Evolutionary conservation across 1,140 invertebrate genomes (phyloP).

Genomic region (Monomorium pharaonis): DNA sequence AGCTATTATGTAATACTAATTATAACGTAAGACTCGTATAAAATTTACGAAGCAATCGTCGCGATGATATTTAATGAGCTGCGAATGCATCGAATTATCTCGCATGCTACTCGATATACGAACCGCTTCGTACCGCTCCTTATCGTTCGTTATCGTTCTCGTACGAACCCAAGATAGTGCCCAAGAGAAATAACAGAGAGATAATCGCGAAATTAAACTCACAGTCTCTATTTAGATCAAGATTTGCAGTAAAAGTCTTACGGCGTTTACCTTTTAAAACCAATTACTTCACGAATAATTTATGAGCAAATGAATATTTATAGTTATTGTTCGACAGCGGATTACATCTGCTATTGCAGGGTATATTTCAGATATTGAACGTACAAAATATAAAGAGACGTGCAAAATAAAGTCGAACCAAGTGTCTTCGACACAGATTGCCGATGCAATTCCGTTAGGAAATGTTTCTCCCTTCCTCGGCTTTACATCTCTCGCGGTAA

Average conservation of each 20-base stretch:
- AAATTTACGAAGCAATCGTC: constrained; percentile 26
- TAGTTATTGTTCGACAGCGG: not conserved
- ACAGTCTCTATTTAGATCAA: not conserved
- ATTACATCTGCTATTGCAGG: not conserved
- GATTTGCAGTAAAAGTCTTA: constrained; percentile 24
- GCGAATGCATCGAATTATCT: constrained; percentile 38
- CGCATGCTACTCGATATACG: constrained; percentile 40
- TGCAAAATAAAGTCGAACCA: not conserved
- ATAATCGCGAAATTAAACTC: constrained; percentile 46
- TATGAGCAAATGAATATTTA: constrained; percentile 3
- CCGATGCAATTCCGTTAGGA: not conserved
- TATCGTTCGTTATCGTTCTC: constrained; percentile 47
- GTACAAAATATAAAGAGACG: not conserved
- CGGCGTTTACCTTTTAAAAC: not conserved
- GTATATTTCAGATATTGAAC: not conserved
- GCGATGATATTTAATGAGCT: constrained; percentile 44
- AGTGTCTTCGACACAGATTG: not conserved
- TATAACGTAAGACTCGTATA: not conserved
- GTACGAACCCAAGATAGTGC: constrained; percentile 41
- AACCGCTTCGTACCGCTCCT: constrained; percentile 47
- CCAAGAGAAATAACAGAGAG: constrained; percentile 52
- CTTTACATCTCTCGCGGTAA: not conserved
- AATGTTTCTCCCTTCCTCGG: not conserved
- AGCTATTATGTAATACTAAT: not conserved
- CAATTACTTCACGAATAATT: not conserved